Conservation (phyloP, 2,113 vertebrate species). For the Pseudopodoces humilis region DNA sequence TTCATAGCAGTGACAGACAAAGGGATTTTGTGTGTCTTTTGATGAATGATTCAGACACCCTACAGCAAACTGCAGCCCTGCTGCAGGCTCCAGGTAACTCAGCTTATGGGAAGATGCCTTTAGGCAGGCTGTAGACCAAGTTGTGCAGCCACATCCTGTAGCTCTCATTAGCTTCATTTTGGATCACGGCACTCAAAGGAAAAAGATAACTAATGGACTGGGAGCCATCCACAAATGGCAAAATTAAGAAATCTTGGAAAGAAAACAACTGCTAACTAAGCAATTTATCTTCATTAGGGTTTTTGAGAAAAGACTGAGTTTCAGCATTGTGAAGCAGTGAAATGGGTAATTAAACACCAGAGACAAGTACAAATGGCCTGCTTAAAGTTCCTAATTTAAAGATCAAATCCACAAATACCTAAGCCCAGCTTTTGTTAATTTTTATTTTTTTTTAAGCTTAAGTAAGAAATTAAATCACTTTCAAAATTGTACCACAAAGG, state of each 20-base stretch:
- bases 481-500: neutral
- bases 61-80: neutral
- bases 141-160: neutral
- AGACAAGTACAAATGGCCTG: neutral
- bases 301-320: neutral
- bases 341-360: neutral
- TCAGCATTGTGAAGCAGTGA: neutral
- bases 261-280: constrained; percentile 26
- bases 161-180: neutral
- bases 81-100: neutral
- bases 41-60: neutral
- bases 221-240: constrained; percentile 2
- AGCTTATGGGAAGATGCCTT: neutral
- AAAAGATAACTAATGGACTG: neutral
- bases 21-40: neutral
- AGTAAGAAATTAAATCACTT: neutral
- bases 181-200: neutral
- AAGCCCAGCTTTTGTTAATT: neutral
- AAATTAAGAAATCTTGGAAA: constrained; percentile 24
- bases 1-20: neutral
- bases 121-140: neutral
- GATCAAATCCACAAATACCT: neutral
- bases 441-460: neutral
- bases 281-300: constrained; percentile 19
- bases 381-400: neutral